phyloP scores from a whole-genome alignment of 2,113 vertebrate genomes.

The Prionailurus viverrinus region DNA sequence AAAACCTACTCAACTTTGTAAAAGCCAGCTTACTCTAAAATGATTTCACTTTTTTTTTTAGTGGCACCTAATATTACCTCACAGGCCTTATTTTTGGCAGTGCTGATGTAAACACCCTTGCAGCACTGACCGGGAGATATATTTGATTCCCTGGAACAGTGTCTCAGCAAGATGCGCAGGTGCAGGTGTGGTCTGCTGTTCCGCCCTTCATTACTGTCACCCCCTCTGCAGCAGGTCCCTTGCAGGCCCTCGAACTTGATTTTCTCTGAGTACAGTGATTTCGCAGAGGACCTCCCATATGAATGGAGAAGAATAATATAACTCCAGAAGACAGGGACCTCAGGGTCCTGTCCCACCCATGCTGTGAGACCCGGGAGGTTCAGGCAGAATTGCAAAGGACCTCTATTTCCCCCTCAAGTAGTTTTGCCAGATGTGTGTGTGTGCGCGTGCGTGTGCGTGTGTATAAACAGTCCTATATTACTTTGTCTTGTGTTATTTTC shows the following conservation, averaged over 20 bases:
- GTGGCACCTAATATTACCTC: neutral
- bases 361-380: neutral
- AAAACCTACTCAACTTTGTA: neutral
- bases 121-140: neutral
- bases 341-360: neutral
- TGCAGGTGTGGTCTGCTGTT: neutral
- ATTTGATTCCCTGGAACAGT: neutral
- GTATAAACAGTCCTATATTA: neutral
- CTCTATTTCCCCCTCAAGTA: neutral
- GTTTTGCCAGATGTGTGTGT: neutral
- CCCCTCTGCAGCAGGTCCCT: neutral
- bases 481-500: conserved; percentile 20
- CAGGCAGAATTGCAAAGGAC: neutral
- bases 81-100: neutral
- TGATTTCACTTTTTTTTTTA: neutral
- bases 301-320: conserved; percentile 33
- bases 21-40: conserved; percentile 23
- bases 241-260: neutral
- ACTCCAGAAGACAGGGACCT: neutral
- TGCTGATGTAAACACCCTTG: neutral
- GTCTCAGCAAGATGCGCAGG: neutral
- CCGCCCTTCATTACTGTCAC: neutral
- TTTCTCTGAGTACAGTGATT: neutral
- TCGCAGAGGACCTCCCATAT: neutral
- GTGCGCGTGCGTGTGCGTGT: no score